phyloP scores from a whole-genome alignment of 2,797 vertebrate genomes.

The Sternarchorhynchus goeldii region DNA sequence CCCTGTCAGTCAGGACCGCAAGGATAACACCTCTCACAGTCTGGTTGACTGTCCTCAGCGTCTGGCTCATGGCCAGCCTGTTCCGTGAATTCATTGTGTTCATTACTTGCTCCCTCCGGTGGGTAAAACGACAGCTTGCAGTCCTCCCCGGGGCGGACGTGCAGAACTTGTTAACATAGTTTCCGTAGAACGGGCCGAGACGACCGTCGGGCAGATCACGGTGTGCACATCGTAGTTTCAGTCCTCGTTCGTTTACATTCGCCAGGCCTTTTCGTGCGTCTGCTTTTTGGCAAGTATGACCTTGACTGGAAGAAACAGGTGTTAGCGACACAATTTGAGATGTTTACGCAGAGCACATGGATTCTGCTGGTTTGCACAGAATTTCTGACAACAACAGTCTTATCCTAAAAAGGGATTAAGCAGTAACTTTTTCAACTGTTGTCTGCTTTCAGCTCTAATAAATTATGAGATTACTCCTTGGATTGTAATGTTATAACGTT shows the following conservation, averaged over 20 bases:
- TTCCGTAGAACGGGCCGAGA: constrained; percentile 23
- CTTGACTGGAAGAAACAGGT: neutral
- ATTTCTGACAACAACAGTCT: neutral
- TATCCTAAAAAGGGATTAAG: neutral
- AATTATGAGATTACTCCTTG: constrained; percentile 7
- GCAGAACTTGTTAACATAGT: constrained; percentile 37
- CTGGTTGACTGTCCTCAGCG: constrained; percentile 26
- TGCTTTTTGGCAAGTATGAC: neutral
- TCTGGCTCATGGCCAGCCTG: constrained; percentile 32
- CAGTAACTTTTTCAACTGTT: constrained; percentile 8
- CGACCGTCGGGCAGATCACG: constrained; percentile 1
- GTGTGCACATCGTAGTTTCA: neutral
- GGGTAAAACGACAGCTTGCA: constrained; percentile 39
- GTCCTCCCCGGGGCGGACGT: constrained; percentile 30
- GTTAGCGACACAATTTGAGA: neutral
- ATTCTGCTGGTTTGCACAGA: neutral
- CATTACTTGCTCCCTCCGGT: constrained; percentile 47
- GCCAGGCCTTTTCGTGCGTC: neutral
- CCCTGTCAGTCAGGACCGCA: constrained; percentile 23
- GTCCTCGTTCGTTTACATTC: neutral
- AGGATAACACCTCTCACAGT: constrained; percentile 11
- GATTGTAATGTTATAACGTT: constrained; percentile 20
- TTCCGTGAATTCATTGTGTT: constrained; percentile 50
- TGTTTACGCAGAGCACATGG: neutral
- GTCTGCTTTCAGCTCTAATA: constrained; percentile 1